Evolutionary conservation across 2,888 invertebrate genomes (phyloP).

Genomic region (Lydus trimaculatus): DNA sequence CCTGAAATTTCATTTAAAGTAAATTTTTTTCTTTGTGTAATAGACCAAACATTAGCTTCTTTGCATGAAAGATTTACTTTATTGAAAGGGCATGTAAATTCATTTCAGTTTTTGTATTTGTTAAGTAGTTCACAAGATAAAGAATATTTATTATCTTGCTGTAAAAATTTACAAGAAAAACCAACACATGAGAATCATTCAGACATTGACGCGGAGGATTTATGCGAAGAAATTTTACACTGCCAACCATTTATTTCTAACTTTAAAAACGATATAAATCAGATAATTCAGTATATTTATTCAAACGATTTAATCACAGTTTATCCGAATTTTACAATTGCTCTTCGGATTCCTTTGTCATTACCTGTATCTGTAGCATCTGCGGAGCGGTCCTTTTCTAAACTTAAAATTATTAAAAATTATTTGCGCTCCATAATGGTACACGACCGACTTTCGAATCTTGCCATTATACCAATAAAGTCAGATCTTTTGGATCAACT

Average conservation of each 20-base stretch:
- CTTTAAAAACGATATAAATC: not conserved
- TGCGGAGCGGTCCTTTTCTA: constrained; percentile 14
- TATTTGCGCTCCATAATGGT: constrained; percentile 28
- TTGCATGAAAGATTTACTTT: too few species aligned
- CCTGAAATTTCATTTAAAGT: too few species aligned
- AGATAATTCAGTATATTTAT: not conserved
- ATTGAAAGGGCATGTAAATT: not conserved
- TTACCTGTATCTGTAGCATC: constrained; percentile 6
- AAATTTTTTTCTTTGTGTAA: too few species aligned
- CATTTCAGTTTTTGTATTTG: not conserved
- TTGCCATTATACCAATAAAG: constrained; percentile 28
- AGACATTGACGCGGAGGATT: not conserved
- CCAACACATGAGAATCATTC: not conserved
- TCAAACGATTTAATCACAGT: not conserved
- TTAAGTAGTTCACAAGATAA: not conserved
- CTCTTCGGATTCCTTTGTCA: not conserved
- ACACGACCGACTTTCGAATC: constrained; percentile 24
- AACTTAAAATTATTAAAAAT: constrained; percentile 38
- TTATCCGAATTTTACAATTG: constrained; percentile 1
- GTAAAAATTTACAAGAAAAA: not conserved
- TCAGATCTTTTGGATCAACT: too few species aligned
- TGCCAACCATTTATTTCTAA: not conserved
- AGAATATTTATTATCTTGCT: constrained; percentile 6
- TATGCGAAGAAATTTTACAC: not conserved
- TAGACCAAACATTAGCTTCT: too few species aligned